Evolutionary conservation across 2,113 vertebrate species (phyloP).

Genomic region (Rafetus swinhoei): DNA sequence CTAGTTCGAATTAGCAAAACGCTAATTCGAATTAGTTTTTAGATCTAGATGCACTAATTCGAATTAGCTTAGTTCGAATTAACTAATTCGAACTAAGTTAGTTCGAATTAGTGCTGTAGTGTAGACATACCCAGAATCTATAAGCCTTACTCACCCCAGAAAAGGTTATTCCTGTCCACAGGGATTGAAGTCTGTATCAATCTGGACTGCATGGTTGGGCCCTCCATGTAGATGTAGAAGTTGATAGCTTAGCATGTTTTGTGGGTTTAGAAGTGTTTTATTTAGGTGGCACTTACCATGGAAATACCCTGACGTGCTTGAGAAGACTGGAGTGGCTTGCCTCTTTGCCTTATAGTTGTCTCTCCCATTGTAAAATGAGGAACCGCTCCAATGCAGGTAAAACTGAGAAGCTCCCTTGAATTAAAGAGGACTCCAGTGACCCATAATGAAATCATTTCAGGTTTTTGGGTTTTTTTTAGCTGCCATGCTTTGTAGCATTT

Average conservation of each 20-base stretch:
- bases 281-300: background rate
- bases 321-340: background rate
- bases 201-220: background rate
- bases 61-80: too few relatives aligned
- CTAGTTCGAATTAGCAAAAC: too few relatives aligned
- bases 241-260: background rate
- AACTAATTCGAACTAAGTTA: too few relatives aligned
- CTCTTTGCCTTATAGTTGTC: background rate
- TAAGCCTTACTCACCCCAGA: background rate
- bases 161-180: background rate
- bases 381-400: background rate
- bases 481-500: background rate
- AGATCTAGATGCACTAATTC: too few relatives aligned
- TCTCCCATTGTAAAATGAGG: background rate
- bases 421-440: background rate
- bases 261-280: background rate
- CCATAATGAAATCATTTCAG: fast-evolving
- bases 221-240: background rate
- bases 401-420: background rate
- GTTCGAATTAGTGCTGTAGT: too few relatives aligned
- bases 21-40: too few relatives aligned
- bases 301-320: background rate
- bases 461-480: background rate
- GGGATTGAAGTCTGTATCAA: background rate
- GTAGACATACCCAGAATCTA: too few relatives aligned